Evolutionary conservation across 1,140 invertebrate genomes (phyloP), one percentile per base, ranked within the genome.

Genomic region (Atta texana): DNA sequence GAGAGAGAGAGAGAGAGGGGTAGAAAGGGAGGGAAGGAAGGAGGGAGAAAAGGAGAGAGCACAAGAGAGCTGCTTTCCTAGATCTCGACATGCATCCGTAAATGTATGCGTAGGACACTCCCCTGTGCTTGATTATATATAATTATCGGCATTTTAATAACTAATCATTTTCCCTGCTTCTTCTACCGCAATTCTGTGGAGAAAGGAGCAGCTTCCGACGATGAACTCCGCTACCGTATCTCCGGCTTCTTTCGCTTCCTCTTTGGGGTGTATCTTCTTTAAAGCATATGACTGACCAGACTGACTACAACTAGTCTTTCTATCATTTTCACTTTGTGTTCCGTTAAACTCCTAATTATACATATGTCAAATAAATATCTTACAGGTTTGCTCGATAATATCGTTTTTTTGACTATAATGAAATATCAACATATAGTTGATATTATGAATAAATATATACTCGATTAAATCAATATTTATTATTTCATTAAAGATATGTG

Each of bases 121-220:
- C 94, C 94, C 91, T 89, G 89, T 90, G 72, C 92, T 94, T 95
- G 94, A 95, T 95, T 95, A 95, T 95, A 95, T 95, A 92, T 95
- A 94, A 95, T 95, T 95, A 95, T 95, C 93, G 93, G 94, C 92
- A 95, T 95, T 95, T 95, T 95, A 95, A 95, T 95, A 95, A 94
- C 94, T 95, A 94, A 95, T 95, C 94, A 95, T 95, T 95, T 95
- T 93, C 91, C 92, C 90, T 86, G 89, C 91, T 92, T 91, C 92
- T 90, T 80, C 64, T 85, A 87, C 91, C 92, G 88, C 92, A 94
- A 93, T 94, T 90, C 88, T 91, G 92, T 86, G 92, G 90, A 94
- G 93, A 92, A 93, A 92, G 94, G 90, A 92, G 93, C 93, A 92
- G 93, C 94, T 93, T 94, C 92, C 93, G 94, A 94, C 91, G 92